Evolutionary conservation across 2,797 vertebrate species (phyloP).

Genomic region (Clarias platycephalus): DNA sequence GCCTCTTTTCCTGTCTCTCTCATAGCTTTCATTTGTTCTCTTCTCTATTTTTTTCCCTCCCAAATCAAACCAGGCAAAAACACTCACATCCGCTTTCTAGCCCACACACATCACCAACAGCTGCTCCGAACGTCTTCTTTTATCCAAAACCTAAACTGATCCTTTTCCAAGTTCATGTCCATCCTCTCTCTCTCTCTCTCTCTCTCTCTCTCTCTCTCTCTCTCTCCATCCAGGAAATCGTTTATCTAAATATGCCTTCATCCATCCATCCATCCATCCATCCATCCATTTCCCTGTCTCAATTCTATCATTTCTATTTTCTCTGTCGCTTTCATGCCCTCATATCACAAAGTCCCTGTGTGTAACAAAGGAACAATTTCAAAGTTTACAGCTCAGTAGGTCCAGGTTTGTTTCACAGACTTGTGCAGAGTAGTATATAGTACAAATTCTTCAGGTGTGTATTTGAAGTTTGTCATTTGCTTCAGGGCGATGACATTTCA

Average conservation of each 20-base stretch:
- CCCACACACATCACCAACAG: conserved; percentile 24
- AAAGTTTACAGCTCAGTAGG: conserved; percentile 20
- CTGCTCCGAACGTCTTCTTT: background rate
- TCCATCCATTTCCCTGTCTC: background rate
- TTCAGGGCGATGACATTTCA: conserved; percentile 29
- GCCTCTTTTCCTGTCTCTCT: background rate
- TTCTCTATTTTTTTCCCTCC: background rate
- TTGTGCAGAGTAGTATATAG: background rate
- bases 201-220: background rate
- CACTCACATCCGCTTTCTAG: conserved; percentile 5
- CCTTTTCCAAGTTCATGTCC: background rate
- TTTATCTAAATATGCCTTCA: background rate
- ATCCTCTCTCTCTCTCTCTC: background rate
- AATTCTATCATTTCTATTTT: conserved; percentile 12
- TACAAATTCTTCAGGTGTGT: background rate
- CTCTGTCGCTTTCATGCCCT: conserved; percentile 14
- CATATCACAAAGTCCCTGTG: background rate
- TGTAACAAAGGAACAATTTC: conserved; percentile 22
- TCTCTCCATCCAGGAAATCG: conserved; percentile 7
- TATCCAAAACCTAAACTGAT: background rate
- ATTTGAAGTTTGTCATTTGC: background rate
- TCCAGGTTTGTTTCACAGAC: background rate
- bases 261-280: background rate
- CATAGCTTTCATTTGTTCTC: background rate
- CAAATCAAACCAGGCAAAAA: conserved; percentile 2